Percentiles rank a stretch among this genome's conserved stretches.
phyloP scores from a whole-genome alignment of 2,888 invertebrate genomes.

The Leptopilina syphax region DNA sequence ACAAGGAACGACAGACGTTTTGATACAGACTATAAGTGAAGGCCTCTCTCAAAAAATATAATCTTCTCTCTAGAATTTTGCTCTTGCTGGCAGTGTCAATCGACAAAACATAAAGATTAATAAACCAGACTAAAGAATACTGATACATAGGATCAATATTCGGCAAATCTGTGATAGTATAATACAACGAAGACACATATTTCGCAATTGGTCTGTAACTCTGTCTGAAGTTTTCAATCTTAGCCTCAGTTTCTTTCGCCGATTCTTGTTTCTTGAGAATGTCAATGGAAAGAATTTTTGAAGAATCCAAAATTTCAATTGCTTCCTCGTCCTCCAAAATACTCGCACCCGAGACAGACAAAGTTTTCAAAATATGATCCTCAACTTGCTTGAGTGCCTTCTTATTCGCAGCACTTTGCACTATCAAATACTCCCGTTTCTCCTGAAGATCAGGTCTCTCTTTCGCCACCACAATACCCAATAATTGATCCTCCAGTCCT shows the following conservation, averaged over 20 bases:
- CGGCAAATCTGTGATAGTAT: constrained; percentile 89
- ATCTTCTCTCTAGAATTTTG: constrained; percentile 84
- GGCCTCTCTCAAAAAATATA: constrained; percentile 84
- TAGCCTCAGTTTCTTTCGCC: constrained; percentile 86
- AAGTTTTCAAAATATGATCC: constrained; percentile 90
- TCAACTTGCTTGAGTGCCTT: constrained; percentile 89
- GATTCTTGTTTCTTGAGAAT: constrained; percentile 90
- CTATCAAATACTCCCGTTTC: constrained; percentile 87
- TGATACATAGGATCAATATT: constrained; percentile 94
- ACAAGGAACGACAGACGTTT: constrained; percentile 90
- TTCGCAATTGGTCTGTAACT: constrained; percentile 88
- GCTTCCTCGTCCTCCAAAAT: constrained; percentile 95
- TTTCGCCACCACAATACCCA: constrained; percentile 91
- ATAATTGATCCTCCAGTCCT: constrained; percentile 89
- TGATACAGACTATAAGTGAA: constrained; percentile 89
- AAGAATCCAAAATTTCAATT: constrained; percentile 91
- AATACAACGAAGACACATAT: constrained; percentile 89
- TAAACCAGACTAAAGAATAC: constrained; percentile 92
- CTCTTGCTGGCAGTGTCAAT: constrained; percentile 87
- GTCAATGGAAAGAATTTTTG: constrained; percentile 88
- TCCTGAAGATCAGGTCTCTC: constrained; percentile 91
- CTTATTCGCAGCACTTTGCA: constrained; percentile 88
- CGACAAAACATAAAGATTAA: constrained; percentile 87
- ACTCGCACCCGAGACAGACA: constrained; percentile 90
- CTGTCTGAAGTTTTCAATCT: constrained; percentile 86